These are phyloP conservation scores for Chaetura pelagica DNA, from an alignment of 2,113 vertebrate species.

Conservation along the genomic window DNA sequence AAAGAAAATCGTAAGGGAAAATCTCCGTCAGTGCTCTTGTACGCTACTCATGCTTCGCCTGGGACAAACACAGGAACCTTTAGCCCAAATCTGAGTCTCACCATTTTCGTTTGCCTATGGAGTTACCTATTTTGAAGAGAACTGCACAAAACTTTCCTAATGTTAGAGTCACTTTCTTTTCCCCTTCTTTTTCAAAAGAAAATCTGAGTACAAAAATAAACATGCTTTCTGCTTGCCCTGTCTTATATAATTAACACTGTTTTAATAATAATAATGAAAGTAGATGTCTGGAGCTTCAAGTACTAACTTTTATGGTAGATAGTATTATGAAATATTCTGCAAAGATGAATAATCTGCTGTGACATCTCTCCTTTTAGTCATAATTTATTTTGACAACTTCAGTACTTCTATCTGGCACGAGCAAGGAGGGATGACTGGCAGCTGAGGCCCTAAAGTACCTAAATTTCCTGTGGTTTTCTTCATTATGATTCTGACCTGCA, in stretches of 20 bases:
- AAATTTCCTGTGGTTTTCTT: constrained; percentile 20
- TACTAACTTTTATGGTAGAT: not conserved
- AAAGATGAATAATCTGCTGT: constrained; percentile 12
- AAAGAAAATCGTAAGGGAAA: not conserved
- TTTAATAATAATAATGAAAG: not conserved
- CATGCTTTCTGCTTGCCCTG: not conserved
- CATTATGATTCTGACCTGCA: not conserved
- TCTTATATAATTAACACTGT: not conserved
- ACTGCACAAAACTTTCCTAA: not conserved
- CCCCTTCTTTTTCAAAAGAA: not conserved
- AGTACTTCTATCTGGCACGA: not conserved
- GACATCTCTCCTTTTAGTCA: constrained; percentile 5
- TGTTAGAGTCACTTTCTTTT: not conserved
- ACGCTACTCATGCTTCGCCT: not conserved
- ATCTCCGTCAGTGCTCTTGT: not conserved
- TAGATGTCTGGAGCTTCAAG: not conserved
- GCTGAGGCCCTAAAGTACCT: not conserved
- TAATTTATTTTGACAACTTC: constrained; percentile 32
- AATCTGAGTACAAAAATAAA: not conserved
- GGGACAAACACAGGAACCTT: not conserved
- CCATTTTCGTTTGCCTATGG: not conserved
- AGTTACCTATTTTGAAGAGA: not conserved
- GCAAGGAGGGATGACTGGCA: constrained; percentile 9
- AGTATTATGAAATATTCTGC: not conserved
- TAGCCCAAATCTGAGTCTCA: not conserved